A percentile compares a stretch with the other conserved stretches of the same genome.
These are phyloP conservation scores for Caenorhabditis becei DNA, from an alignment of 2,888 invertebrate species.

Conservation along the genomic window DNA sequence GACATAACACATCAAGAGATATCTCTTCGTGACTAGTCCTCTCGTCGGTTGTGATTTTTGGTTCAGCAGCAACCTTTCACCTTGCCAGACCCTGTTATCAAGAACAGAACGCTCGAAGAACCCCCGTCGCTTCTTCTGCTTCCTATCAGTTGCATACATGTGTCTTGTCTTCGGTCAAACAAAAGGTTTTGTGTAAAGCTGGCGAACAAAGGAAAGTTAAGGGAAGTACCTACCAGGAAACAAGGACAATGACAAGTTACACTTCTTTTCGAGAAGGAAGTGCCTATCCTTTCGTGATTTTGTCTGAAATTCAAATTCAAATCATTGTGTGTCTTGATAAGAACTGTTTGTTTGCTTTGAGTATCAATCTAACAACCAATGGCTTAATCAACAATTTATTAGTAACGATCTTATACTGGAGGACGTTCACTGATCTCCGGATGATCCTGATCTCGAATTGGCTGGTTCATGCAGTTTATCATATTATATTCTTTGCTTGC, in stretches of 20 bases:
- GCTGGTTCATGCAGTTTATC: conserved; percentile 42
- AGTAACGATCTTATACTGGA: conserved; percentile 43
- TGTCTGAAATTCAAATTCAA: neutral
- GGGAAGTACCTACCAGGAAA: conserved; percentile 34
- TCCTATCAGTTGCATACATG: conserved; percentile 35
- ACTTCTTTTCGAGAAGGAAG: neutral
- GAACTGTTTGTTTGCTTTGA: neutral
- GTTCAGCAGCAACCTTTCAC: conserved; percentile 6
- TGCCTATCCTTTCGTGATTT: too few species aligned
- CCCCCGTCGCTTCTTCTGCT: conserved; percentile 3
- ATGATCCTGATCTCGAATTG: conserved; percentile 42
- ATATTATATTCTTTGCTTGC: conserved; percentile 20
- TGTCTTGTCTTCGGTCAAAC: conserved; percentile 38
- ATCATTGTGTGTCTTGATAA: neutral
- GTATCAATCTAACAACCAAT: neutral
- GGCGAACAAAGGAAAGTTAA: conserved; percentile 34
- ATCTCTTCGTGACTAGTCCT: neutral
- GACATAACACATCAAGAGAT: too few species aligned
- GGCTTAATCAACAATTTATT: conserved; percentile 55
- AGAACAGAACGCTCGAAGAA: conserved; percentile 20
- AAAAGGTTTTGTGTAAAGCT: conserved; percentile 44
- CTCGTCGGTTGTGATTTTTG: neutral
- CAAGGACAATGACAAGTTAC: neutral
- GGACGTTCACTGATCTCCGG: conserved; percentile 22
- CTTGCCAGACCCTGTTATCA: conserved; percentile 26